These are phyloP conservation scores for Kryptolebias marmoratus DNA, from an alignment of 2,113 vertebrate genomes.

Conservation along the genomic window DNA sequence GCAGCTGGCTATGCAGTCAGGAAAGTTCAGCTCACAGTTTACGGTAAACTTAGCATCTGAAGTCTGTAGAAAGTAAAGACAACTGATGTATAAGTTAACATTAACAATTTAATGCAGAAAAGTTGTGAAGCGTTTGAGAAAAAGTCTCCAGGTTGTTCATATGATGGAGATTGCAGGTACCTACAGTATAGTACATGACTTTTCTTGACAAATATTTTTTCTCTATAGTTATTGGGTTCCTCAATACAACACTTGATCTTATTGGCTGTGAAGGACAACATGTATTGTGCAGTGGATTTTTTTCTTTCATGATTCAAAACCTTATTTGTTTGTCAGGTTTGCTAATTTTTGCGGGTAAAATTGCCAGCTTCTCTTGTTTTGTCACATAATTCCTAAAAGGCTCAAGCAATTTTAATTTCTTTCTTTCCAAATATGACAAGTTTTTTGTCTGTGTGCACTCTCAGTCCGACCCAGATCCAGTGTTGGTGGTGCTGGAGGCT, in stretches of 20 bases:
- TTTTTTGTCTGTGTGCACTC: slow-evolving; percentile 2
- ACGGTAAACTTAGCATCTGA: slow-evolving; percentile 80
- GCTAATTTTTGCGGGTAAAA: neutral
- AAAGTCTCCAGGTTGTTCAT: no score
- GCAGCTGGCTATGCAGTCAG: slow-evolving; percentile 88
- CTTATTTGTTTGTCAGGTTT: no score
- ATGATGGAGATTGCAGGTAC: no score
- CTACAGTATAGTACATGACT: no score
- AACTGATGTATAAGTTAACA: neutral
- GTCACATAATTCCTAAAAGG: neutral
- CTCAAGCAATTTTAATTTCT: neutral
- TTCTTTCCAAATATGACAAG: neutral
- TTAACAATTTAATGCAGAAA: neutral
- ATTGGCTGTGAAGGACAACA: no score
- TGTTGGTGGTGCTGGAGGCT: slow-evolving; percentile 59
- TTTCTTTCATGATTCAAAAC: no score
- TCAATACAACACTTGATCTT: no score
- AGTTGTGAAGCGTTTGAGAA: neutral
- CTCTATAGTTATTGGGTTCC: no score
- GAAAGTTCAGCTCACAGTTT: slow-evolving; percentile 95
- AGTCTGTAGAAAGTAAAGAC: neutral
- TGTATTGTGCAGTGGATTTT: no score
- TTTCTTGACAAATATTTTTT: no score
- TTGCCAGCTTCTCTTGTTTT: neutral
- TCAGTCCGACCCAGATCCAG: slow-evolving; percentile 89